These are phyloP conservation scores for Galeruca laticollis DNA, from an alignment of 2,888 invertebrate genomes.

Conservation along the genomic window DNA sequence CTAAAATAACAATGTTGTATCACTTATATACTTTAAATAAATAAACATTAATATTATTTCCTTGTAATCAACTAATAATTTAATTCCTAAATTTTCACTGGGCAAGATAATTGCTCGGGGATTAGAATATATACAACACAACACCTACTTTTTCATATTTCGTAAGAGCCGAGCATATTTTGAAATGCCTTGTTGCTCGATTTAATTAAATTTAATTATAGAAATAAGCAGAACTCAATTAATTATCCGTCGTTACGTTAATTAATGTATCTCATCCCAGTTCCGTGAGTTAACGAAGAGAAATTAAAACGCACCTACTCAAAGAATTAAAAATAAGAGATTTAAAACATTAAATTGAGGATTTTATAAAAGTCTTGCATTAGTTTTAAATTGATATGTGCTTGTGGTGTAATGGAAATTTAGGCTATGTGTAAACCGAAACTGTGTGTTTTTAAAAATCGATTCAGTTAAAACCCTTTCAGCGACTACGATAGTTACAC, in stretches of 20 bases:
- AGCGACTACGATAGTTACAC: too few species aligned
- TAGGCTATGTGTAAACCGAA: too few species aligned
- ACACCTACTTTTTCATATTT: background rate
- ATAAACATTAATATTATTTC: too few species aligned
- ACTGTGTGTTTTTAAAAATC: too few species aligned
- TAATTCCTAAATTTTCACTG: background rate
- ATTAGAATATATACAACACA: background rate
- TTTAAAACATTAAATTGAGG: too few species aligned
- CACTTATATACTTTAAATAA: too few species aligned
- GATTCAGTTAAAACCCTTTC: too few species aligned
- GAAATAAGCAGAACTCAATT: background rate
- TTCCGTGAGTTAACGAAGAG: background rate
- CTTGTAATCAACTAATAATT: too few species aligned
- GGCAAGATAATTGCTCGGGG: background rate
- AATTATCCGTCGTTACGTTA: background rate
- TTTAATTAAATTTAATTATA: slow-evolving; percentile 1
- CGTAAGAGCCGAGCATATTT: background rate
- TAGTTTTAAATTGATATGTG: too few species aligned
- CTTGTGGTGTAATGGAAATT: too few species aligned
- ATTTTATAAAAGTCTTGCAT: too few species aligned
- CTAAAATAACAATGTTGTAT: too few species aligned
- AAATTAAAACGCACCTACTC: background rate
- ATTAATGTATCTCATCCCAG: background rate
- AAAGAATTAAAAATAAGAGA: background rate
- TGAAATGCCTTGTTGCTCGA: background rate